These are phyloP conservation scores for Eulemur macaco DNA, from an alignment of 2,113 vertebrate genomes.

Conservation along the genomic window DNA sequence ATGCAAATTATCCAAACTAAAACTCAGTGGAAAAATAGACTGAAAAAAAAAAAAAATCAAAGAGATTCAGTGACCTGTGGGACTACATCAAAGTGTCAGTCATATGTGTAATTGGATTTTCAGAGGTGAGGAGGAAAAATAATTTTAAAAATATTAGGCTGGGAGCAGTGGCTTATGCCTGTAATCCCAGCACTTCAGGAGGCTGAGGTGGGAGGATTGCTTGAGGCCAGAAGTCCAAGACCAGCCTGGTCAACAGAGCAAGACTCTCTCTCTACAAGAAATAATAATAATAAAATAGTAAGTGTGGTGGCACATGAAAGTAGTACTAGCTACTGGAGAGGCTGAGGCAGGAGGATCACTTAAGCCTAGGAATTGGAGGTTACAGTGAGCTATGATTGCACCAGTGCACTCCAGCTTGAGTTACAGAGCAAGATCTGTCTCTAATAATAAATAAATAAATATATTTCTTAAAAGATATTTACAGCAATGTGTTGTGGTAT, in stretches of 20 bases:
- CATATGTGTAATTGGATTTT: neutral
- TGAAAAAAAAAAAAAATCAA: neutral
- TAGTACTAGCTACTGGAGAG: neutral
- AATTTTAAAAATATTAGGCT: neutral
- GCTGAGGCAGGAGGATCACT: neutral
- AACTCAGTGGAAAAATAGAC: neutral
- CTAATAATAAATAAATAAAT: neutral
- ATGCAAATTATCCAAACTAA: neutral
- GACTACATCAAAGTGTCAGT: neutral
- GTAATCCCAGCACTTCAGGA: neutral
- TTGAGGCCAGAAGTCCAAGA: neutral
- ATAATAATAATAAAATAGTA: neutral
- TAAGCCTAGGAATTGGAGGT: neutral
- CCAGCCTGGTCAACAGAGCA: neutral
- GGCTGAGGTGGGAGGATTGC: neutral
- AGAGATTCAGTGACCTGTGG: neutral
- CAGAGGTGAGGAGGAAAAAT: neutral
- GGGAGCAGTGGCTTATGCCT: neutral
- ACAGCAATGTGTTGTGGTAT: neutral
- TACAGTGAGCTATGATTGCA: neutral
- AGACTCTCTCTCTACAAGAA: neutral
- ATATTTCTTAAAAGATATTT: neutral
- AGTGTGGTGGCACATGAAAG: neutral
- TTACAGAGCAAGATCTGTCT: neutral
- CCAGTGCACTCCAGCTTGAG: neutral